Percentiles rank a stretch among this genome's conserved stretches.
Evolutionary conservation across 2,797 vertebrate genomes (phyloP).

Genomic region (Hozukius guyotensis): DNA sequence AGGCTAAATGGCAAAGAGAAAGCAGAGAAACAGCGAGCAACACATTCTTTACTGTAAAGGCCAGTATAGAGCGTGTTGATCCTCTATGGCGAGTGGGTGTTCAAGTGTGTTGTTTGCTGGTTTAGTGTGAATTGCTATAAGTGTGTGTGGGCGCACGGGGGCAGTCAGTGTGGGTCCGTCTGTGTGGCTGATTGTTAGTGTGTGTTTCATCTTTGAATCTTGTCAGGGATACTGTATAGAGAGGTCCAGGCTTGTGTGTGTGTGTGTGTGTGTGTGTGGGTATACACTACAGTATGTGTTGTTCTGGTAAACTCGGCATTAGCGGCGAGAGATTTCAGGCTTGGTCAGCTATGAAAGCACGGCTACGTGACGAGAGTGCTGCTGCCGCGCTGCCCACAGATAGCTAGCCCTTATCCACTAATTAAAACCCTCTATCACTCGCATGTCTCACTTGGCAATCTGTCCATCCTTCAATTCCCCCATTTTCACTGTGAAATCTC

Average conservation of each 20-base stretch:
- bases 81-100: constrained; percentile 56
- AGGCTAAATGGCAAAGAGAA: constrained; percentile 43
- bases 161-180: constrained; percentile 43
- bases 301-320: constrained; percentile 69
- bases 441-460: constrained; percentile 74
- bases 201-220: constrained; percentile 46
- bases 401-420: constrained; percentile 74
- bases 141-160: constrained; percentile 63
- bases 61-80: constrained; percentile 43
- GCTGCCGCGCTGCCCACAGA: constrained; percentile 69
- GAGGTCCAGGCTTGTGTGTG: constrained; percentile 20
- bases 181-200: constrained; percentile 44
- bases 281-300: constrained; percentile 49
- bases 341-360: constrained; percentile 80
- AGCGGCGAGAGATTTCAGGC: constrained; percentile 77
- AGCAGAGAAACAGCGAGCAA: constrained; percentile 10
- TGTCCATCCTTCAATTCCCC: constrained; percentile 66
- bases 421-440: constrained; percentile 80
- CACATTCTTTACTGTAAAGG: constrained; percentile 31
- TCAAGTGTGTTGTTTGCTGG: constrained; percentile 73
- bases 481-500: constrained; percentile 69
- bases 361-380: constrained; percentile 69
- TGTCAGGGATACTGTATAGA: constrained; percentile 8
- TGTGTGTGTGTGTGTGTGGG: constrained; percentile 6
- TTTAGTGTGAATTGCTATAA: constrained; percentile 57